Evolutionary conservation across 2,113 vertebrate genomes (phyloP).

Genomic region (Trogon melanurus): DNA sequence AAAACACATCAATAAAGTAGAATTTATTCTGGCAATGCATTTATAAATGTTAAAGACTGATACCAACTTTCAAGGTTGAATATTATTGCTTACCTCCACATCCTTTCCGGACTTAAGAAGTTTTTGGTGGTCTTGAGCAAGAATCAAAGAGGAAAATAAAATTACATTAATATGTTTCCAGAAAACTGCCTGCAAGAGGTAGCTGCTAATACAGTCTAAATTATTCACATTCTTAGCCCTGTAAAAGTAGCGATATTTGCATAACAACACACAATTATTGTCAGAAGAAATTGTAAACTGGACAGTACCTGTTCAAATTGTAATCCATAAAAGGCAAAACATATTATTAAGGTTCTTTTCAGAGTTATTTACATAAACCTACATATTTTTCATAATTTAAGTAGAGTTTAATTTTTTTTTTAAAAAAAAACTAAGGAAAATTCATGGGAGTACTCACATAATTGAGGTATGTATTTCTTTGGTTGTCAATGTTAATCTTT

Average conservation of each 20-base stretch:
- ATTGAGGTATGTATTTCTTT: background rate
- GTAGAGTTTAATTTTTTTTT: background rate
- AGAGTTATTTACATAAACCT: background rate
- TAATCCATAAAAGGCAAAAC: background rate
- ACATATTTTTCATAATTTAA: background rate
- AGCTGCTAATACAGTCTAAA: background rate
- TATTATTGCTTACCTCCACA: background rate
- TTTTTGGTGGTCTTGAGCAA: background rate
- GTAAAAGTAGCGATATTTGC: background rate
- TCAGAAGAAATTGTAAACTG: background rate
- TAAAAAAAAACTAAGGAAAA: background rate
- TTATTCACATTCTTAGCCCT: background rate
- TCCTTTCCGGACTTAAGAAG: background rate
- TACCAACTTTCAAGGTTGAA: background rate
- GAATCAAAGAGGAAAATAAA: background rate
- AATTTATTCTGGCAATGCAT: background rate
- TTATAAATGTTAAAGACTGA: background rate
- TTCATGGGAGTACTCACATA: background rate
- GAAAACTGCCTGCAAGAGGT: background rate
- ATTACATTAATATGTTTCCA: background rate
- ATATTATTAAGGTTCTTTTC: background rate
- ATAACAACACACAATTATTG: background rate
- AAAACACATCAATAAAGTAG: background rate
- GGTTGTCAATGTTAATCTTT: background rate
- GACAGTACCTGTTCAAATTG: background rate